These are phyloP conservation scores for Drosophila multiciliata DNA, from an alignment of 2,888 invertebrate species.

Conservation along the genomic window DNA sequence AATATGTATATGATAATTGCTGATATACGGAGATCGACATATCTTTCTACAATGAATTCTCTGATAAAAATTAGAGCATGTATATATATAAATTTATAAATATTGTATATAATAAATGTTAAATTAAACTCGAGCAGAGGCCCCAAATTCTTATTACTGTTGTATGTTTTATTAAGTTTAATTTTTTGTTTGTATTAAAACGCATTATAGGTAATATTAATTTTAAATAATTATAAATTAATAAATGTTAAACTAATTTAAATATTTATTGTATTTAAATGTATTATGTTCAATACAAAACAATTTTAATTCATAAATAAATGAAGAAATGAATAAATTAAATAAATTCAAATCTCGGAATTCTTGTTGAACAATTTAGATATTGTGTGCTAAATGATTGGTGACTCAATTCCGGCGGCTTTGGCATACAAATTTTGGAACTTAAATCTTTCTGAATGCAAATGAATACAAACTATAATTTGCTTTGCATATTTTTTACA, in stretches of 20 bases:
- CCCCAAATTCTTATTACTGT: neutral
- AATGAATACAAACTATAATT: neutral
- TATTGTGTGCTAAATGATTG: neutral
- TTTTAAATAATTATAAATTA: neutral
- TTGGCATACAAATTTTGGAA: neutral
- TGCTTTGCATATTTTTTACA: neutral
- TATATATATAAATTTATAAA: neutral
- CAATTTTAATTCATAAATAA: neutral
- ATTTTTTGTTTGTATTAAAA: no score
- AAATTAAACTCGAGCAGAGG: neutral
- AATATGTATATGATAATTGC: constrained; percentile 18
- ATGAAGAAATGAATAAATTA: neutral
- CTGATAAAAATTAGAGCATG: neutral
- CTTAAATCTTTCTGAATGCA: neutral
- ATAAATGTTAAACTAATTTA: neutral
- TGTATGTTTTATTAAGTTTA: neutral
- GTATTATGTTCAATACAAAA: neutral
- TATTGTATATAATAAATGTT: neutral
- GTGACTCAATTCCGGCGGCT: neutral
- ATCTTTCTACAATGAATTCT: neutral
- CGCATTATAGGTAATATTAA: neutral
- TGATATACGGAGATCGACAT: neutral
- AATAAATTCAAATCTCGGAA: neutral
- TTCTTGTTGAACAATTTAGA: neutral
- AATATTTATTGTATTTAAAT: neutral